Evolutionary conservation across 2,797 vertebrate species (phyloP).

Genomic region (Salarias fasciatus): DNA sequence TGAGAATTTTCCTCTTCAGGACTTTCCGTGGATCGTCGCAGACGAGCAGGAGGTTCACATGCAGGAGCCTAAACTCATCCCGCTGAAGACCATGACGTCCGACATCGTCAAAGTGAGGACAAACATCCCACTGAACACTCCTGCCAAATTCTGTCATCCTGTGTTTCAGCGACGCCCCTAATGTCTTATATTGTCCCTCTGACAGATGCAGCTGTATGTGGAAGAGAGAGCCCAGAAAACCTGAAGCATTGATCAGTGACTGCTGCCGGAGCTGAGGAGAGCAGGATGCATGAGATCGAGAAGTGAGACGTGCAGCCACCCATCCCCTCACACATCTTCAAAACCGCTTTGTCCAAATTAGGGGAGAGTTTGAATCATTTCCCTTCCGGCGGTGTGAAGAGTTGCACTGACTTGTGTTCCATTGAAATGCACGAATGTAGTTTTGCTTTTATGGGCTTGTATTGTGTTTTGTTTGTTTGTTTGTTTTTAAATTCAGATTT

Average conservation of each 20-base stretch:
- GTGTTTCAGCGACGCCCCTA: not conserved
- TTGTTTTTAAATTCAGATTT: constrained; percentile 7
- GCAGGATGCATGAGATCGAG: not conserved
- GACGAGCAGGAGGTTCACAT: constrained; percentile 97
- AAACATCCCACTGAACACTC: not conserved
- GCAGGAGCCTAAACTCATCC: constrained; percentile 94
- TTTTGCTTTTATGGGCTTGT: constrained; percentile 7
- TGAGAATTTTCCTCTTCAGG: constrained; percentile 73
- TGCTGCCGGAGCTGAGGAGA: not conserved
- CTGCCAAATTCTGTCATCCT: not conserved
- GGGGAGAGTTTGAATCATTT: not conserved
- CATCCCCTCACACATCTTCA: too few relatives aligned
- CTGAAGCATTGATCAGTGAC: constrained; percentile 23
- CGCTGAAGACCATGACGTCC: constrained; percentile 97
- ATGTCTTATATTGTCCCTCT: constrained; percentile 10
- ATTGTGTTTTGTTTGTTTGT: constrained; percentile 10
- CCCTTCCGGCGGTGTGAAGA: not conserved
- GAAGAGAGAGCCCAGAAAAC: constrained; percentile 94
- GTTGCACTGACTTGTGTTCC: not conserved
- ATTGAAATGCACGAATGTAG: not conserved
- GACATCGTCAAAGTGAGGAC: constrained; percentile 92
- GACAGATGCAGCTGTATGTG: constrained; percentile 97
- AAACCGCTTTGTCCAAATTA: too few relatives aligned
- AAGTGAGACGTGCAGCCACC: not conserved
- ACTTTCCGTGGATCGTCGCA: constrained; percentile 97